phyloP scores from a whole-genome alignment of 37 sponge, comb jelly and placozoan genomes.

The Agelas oroides region DNA sequence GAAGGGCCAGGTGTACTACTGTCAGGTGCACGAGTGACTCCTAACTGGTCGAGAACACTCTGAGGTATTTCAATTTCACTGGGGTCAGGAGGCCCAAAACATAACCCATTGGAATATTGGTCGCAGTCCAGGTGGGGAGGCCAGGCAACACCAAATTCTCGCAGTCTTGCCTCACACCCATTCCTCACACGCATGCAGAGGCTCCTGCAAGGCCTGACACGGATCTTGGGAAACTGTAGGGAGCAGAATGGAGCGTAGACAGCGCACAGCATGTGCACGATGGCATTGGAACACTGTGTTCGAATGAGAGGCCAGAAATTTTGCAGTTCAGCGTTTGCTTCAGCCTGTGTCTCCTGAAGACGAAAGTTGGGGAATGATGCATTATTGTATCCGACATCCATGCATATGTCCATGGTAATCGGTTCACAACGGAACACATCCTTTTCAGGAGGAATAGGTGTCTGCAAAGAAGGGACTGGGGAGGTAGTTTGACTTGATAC shows the following conservation, averaged over 20 bases:
- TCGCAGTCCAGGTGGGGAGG: conserved; percentile 16
- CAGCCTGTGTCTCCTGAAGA: conserved; percentile 13
- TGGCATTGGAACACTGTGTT: conserved; percentile 61
- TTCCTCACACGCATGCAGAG: conserved; percentile 57
- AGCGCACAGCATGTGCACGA: conserved; percentile 68
- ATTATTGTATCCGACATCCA: too few relatives aligned
- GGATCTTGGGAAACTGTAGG: not conserved
- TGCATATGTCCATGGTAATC: too few relatives aligned
- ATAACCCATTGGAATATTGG: not conserved
- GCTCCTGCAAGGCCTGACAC: conserved; percentile 46
- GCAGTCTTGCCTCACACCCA: conserved; percentile 30
- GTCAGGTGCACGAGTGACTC: too few relatives aligned
- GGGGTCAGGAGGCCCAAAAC: conserved; percentile 10
- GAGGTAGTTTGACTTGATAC: too few relatives aligned
- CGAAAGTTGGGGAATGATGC: too few relatives aligned
- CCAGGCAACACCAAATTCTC: not conserved
- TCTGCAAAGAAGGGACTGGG: too few relatives aligned
- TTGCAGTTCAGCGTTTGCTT: conserved; percentile 31
- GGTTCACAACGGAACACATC: too few relatives aligned
- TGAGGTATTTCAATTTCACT: not conserved
- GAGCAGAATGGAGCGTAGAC: conserved; percentile 68
- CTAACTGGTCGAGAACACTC: not conserved
- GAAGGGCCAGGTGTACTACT: too few relatives aligned
- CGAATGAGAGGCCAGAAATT: conserved; percentile 36
- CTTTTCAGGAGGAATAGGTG: not conserved